Conservation (phyloP, 2,888 invertebrate genomes). For the Melangyna quadrimaculata region DNA sequence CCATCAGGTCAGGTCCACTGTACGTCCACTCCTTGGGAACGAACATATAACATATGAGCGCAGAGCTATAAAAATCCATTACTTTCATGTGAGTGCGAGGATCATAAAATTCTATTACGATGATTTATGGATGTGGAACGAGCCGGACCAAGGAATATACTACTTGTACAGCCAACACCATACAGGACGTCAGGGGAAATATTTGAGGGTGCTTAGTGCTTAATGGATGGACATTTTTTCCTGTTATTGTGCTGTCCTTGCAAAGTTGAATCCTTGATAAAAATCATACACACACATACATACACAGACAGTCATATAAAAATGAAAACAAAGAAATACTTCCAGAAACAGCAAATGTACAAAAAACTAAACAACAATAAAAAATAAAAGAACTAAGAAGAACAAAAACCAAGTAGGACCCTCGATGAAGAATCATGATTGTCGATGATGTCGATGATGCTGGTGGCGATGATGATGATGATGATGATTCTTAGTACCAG, state of each 20-base stretch:
- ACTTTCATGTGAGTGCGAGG: conserved; percentile 70
- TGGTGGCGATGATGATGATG: conserved; percentile 60
- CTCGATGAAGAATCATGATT: conserved; percentile 72
- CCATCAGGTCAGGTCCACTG: conserved; percentile 59
- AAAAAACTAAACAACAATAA: not conserved
- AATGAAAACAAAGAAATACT: conserved; percentile 43
- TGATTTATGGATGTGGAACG: conserved; percentile 69
- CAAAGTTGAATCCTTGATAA: conserved; percentile 63
- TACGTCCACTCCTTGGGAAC: conserved; percentile 62
- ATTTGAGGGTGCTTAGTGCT: conserved; percentile 70
- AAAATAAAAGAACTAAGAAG: not conserved
- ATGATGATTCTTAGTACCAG: conserved; percentile 70
- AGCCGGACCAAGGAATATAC: conserved; percentile 48
- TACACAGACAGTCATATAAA: not conserved
- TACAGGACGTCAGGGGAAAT: conserved; percentile 51
- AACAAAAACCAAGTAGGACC: conserved; percentile 42
- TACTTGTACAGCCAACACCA: not conserved
- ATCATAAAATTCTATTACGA: conserved; percentile 72
- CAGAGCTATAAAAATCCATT: conserved; percentile 68
- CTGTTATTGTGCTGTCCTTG: conserved; percentile 68
- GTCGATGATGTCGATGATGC: conserved; percentile 67
- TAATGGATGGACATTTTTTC: conserved; percentile 71
- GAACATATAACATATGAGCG: conserved; percentile 56
- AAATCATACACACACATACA: conserved; percentile 51
- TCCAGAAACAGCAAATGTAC: not conserved